phyloP scores from a whole-genome alignment of 2,888 invertebrate species.

The Lithophane leautieri region DNA sequence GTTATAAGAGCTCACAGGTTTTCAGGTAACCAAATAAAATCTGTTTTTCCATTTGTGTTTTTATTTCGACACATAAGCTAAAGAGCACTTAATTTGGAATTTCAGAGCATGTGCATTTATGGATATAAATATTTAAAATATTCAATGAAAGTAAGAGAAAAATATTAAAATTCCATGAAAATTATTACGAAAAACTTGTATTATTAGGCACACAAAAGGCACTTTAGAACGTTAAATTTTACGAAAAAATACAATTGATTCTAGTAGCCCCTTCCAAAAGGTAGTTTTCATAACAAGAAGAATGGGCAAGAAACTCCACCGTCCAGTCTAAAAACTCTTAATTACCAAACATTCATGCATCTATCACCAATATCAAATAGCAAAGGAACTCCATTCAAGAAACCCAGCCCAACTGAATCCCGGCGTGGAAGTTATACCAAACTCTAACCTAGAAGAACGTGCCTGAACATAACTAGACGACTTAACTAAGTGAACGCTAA shows the following conservation, averaged over 20 bases:
- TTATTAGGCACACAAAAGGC: no score
- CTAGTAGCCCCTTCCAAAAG: no score
- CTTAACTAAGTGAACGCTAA: slow-evolving; percentile 68
- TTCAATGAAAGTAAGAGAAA: neutral
- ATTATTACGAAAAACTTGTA: neutral
- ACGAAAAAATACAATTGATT: no score
- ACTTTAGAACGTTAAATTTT: no score
- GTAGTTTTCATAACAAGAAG: no score
- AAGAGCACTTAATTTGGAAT: neutral
- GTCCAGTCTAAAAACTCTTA: no score
- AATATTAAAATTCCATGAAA: neutral
- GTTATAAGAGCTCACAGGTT: neutral
- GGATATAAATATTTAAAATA: neutral
- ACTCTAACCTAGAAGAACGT: slow-evolving; percentile 61
- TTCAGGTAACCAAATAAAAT: neutral
- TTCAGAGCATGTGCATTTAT: neutral
- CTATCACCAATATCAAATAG: neutral
- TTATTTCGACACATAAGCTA: neutral
- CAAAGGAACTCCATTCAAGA: neutral
- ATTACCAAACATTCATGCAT: neutral
- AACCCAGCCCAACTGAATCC: slow-evolving; percentile 18
- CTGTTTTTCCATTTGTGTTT: no score
- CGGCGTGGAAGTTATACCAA: slow-evolving; percentile 38
- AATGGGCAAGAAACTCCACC: no score
- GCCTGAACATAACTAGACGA: slow-evolving; percentile 72